Conservation (phyloP, 2,888 invertebrate genomes). For the Bembecia ichneumoniformis region DNA sequence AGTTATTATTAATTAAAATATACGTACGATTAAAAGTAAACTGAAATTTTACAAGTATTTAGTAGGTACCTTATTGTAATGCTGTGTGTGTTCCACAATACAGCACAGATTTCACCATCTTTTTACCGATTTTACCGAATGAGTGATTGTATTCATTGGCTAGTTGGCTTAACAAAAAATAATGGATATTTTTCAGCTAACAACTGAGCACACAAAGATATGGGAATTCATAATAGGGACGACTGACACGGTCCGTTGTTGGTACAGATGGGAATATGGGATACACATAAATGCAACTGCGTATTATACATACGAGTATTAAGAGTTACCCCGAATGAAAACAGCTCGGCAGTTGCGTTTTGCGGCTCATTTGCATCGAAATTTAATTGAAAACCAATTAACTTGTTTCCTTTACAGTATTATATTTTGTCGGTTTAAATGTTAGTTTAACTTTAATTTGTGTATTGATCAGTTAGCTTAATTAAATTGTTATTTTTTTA, state of each 20-base stretch:
- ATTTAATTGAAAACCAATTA: slow-evolving; percentile 25
- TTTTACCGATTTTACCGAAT: no score
- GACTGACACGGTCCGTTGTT: neutral
- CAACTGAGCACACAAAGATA: slow-evolving; percentile 5
- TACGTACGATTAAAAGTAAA: no score
- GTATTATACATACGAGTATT: neutral
- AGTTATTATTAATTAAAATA: no score
- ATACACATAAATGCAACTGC: neutral
- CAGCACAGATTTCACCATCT: no score
- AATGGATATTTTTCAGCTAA: neutral
- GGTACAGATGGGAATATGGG: neutral
- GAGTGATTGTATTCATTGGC: neutral
- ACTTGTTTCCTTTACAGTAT: slow-evolving; percentile 9
- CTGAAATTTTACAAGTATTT: no score
- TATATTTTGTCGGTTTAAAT: neutral
- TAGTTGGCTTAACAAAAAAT: neutral
- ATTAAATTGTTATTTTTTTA: no score
- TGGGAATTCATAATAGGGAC: slow-evolving; percentile 1
- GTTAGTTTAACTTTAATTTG: neutral
- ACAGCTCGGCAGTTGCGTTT: neutral
- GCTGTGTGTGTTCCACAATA: no score
- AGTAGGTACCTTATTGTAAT: neutral
- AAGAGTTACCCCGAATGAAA: neutral
- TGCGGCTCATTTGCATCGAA: slow-evolving; percentile 19
- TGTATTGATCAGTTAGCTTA: no score